Evolutionary conservation across 2,113 vertebrate genomes (phyloP).

Genomic region (Fregata magnificens): DNA sequence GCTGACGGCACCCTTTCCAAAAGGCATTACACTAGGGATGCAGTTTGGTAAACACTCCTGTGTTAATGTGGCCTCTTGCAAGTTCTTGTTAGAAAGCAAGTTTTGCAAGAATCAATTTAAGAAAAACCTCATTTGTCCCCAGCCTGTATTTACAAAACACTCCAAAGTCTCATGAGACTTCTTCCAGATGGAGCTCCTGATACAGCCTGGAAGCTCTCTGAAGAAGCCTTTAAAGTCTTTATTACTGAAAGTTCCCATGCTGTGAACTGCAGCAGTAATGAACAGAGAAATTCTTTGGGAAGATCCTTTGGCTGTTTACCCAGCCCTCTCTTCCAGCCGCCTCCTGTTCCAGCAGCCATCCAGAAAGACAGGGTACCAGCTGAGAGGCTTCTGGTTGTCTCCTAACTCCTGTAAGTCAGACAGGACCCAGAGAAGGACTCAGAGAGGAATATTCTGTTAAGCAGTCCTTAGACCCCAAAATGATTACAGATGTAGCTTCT

Average conservation of each 20-base stretch:
- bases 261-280: not conserved
- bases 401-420: not conserved
- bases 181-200: constrained; percentile 32
- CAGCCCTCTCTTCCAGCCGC: not conserved
- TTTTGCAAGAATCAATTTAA: constrained; percentile 9
- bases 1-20: constrained; percentile 1
- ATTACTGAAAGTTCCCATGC: not conserved
- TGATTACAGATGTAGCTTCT: not conserved
- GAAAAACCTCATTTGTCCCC: constrained; percentile 16
- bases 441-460: not conserved
- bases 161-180: not conserved
- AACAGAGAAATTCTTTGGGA: not conserved
- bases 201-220: constrained; percentile 8
- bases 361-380: not conserved
- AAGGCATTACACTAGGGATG: not conserved
- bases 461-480: not conserved
- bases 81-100: not conserved
- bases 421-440: not conserved
- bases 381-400: not conserved
- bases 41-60: not conserved
- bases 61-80: not conserved
- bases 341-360: not conserved
- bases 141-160: constrained; percentile 48
- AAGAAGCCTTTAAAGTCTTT: constrained; percentile 26
- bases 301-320: not conserved